These are phyloP conservation scores for Crenuchus spilurus DNA, from an alignment of 2,797 vertebrate genomes.

Conservation along the genomic window DNA sequence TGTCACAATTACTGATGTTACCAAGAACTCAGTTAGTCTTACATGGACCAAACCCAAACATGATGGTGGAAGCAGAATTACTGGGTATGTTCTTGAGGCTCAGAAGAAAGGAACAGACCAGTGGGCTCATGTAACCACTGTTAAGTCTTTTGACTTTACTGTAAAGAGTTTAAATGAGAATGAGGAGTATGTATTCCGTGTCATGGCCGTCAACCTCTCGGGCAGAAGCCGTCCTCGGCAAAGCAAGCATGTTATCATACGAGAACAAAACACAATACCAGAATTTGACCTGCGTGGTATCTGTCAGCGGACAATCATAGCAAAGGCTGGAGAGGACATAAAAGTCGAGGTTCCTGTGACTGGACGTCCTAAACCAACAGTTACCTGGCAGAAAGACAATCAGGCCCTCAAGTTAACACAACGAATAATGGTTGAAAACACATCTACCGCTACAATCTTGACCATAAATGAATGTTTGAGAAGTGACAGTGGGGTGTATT, in stretches of 20 bases:
- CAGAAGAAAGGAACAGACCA: slow-evolving; percentile 94
- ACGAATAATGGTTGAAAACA: slow-evolving; percentile 88
- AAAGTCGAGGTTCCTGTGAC: slow-evolving; percentile 97
- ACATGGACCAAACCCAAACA: slow-evolving; percentile 97
- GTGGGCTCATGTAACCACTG: slow-evolving; percentile 91
- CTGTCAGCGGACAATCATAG: slow-evolving; percentile 91
- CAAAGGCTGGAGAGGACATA: slow-evolving; percentile 93
- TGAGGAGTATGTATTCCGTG: slow-evolving; percentile 94
- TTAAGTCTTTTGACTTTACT: slow-evolving; percentile 88
- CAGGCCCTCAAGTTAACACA: slow-evolving; percentile 89
- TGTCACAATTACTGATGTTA: slow-evolving; percentile 92
- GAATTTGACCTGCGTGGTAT: slow-evolving; percentile 93
- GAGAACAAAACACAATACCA: slow-evolving; percentile 88
- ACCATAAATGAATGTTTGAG: slow-evolving; percentile 89
- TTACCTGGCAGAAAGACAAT: slow-evolving; percentile 94
- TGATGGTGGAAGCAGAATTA: slow-evolving; percentile 95
- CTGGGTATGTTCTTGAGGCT: slow-evolving; percentile 96
- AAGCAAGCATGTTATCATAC: slow-evolving; percentile 89
- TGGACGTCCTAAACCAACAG: slow-evolving; percentile 91
- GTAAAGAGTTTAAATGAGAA: slow-evolving; percentile 95
- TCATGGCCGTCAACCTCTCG: slow-evolving; percentile 95
- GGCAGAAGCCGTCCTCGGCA: slow-evolving; percentile 92
- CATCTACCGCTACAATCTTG: slow-evolving; percentile 87
- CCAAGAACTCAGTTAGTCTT: slow-evolving; percentile 89
- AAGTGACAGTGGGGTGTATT: slow-evolving; percentile 89